Evolutionary conservation across 2,113 vertebrate genomes (phyloP).

Genomic region (Gopherus flavomarginatus): DNA sequence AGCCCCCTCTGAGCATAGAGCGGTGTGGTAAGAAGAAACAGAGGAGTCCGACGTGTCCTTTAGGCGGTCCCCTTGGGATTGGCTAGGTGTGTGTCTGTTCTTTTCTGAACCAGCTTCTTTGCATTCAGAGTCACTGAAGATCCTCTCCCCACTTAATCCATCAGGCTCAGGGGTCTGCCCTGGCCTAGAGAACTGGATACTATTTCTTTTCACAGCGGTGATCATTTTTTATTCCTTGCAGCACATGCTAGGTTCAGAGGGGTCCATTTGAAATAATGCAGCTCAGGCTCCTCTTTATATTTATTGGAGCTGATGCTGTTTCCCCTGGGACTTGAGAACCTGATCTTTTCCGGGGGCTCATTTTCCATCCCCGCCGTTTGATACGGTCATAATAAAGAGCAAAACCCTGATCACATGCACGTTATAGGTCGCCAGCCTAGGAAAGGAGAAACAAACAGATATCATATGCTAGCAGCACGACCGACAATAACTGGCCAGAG

Average conservation of each 20-base stretch:
- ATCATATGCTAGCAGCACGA: not conserved
- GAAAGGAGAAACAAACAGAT: constrained; percentile 26
- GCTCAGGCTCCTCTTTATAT: not conserved
- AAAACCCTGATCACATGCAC: not conserved
- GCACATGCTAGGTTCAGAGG: not conserved
- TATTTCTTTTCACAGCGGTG: constrained; percentile 20
- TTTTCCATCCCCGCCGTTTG: constrained; percentile 1
- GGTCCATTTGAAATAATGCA: not conserved
- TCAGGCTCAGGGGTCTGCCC: not conserved
- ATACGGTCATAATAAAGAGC: constrained; percentile 4
- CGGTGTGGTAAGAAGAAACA: constrained; percentile 91
- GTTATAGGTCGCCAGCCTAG: not conserved
- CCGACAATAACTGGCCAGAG: not conserved
- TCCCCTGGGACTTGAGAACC: not conserved
- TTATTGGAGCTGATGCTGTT: not conserved
- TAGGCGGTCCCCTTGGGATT: constrained; percentile 56
- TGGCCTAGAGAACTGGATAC: not conserved
- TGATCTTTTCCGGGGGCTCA: constrained; percentile 53
- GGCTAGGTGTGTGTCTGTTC: constrained; percentile 20
- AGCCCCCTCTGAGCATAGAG: constrained; percentile 77
- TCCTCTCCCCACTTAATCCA: not conserved
- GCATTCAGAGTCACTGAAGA: not conserved
- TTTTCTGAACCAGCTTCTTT: constrained; percentile 2
- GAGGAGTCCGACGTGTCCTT: constrained; percentile 79
- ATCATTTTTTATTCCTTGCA: constrained; percentile 7